Conservation (phyloP, 1,140 invertebrate genomes). For the Dufourea novaeangliae region DNA sequence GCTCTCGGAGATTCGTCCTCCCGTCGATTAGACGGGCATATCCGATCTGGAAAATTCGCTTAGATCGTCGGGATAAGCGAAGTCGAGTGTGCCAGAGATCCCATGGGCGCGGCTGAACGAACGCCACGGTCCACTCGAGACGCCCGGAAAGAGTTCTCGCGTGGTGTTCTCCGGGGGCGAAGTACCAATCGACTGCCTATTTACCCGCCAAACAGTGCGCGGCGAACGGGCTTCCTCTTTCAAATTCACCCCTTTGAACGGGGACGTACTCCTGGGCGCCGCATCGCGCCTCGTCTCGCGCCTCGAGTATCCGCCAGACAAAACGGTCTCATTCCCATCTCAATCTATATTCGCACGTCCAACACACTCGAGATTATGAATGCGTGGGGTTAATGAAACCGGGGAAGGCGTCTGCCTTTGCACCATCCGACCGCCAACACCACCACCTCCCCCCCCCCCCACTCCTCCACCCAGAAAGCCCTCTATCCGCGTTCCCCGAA, state of each 20-base stretch:
- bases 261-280: constrained; percentile 32
- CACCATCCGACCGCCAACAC: constrained; percentile 64
- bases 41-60: constrained; percentile 70
- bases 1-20: constrained; percentile 26
- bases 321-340: constrained; percentile 79
- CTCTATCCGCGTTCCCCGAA: constrained; percentile 20
- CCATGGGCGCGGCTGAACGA: constrained; percentile 32
- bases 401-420: constrained; percentile 76
- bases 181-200: constrained; percentile 74
- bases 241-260: constrained; percentile 68
- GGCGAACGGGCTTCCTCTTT: constrained; percentile 56
- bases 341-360: constrained; percentile 81
- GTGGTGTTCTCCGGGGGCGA: neutral
- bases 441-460: constrained; percentile 11
- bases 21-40: constrained; percentile 63
- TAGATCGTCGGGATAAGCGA: constrained; percentile 74
- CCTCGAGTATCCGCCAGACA: constrained; percentile 72
- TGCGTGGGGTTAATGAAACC: constrained; percentile 81
- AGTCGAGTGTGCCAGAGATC: constrained; percentile 57
- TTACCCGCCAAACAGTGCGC: constrained; percentile 72
- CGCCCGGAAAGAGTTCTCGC: constrained; percentile 17
- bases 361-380: constrained; percentile 79
- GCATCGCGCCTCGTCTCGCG: constrained; percentile 57
- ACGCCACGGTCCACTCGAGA: constrained; percentile 26
- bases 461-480: constrained; percentile 36